Conservation (phyloP, 2,888 invertebrate species). For the Nomada ferruginata region DNA sequence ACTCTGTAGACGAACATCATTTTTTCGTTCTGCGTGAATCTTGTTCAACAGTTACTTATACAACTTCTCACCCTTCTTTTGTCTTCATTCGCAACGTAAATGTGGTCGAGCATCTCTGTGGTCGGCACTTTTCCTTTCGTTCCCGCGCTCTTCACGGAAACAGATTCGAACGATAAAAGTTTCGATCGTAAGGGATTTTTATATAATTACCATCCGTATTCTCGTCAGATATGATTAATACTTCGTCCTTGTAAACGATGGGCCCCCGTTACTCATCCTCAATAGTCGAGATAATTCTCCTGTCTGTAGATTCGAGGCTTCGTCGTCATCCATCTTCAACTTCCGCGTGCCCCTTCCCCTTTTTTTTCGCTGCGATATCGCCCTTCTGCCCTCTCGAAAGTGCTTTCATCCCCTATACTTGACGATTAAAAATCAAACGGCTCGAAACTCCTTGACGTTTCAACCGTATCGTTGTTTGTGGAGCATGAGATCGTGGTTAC, state of each 20-base stretch:
- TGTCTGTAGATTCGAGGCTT: neutral
- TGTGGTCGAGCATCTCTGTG: neutral
- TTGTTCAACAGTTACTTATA: neutral
- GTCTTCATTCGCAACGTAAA: slow-evolving; percentile 10
- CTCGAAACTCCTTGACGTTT: neutral
- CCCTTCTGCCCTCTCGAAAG: neutral
- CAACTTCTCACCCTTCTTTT: neutral
- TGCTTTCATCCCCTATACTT: neutral
- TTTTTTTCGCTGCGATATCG: too few relatives aligned
- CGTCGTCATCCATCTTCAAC: neutral
- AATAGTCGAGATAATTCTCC: neutral
- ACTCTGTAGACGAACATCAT: neutral
- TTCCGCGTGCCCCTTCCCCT: neutral
- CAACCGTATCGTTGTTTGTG: neutral
- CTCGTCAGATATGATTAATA: slow-evolving; percentile 1
- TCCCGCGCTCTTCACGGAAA: neutral
- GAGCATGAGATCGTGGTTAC: neutral
- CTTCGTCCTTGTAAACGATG: slow-evolving; percentile 1
- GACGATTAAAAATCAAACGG: neutral
- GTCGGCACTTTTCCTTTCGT: too few relatives aligned
- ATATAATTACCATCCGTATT: slow-evolving; percentile 3
- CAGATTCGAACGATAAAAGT: neutral
- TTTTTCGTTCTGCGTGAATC: neutral
- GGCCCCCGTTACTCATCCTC: neutral
- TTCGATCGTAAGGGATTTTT: neutral